A percentile compares a stretch with the other conserved stretches of the same genome.
These are phyloP conservation scores for Aradophagus sp. DNA, from an alignment of 1,140 invertebrate genomes.

Conservation along the genomic window DNA sequence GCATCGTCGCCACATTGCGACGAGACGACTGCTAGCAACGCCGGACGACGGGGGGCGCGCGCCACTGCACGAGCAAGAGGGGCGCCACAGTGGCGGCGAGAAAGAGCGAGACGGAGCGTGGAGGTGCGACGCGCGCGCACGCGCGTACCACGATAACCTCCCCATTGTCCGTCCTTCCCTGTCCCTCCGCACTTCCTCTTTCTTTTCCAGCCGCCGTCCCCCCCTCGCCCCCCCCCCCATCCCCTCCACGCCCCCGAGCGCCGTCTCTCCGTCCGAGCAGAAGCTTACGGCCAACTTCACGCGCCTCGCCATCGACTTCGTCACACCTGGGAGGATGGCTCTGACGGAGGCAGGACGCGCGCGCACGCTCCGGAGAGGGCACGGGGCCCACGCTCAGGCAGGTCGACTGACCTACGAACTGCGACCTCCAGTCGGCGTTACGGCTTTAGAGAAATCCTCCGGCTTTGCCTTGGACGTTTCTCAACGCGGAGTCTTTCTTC, in stretches of 20 bases:
- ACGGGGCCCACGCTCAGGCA: slow-evolving; percentile 47
- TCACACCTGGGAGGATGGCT: slow-evolving; percentile 10
- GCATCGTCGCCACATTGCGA: slow-evolving; percentile 36
- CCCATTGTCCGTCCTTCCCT: slow-evolving; percentile 4
- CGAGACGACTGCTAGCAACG: slow-evolving; percentile 16
- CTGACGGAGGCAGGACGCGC: too few relatives aligned
- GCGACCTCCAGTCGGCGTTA: too few relatives aligned
- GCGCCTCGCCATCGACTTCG: slow-evolving; percentile 16
- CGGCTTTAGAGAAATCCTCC: too few relatives aligned
- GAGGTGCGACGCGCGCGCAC: neutral
- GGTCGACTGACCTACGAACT: slow-evolving; percentile 61
- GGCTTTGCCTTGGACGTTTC: too few relatives aligned
- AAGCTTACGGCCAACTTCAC: slow-evolving; percentile 18
- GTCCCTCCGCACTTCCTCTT: neutral
- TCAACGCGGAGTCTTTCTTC: too few relatives aligned
- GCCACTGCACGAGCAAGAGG: neutral
- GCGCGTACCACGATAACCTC: slow-evolving; percentile 24
- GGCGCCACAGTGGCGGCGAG: too few relatives aligned
- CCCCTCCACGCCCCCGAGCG: neutral
- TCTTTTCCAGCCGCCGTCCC: neutral
- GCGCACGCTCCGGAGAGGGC: too few relatives aligned
- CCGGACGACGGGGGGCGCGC: slow-evolving; percentile 14
- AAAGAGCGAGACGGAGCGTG: too few relatives aligned
- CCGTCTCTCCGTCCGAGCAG: neutral
- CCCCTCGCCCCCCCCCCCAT: too few relatives aligned